These are phyloP conservation scores for Myopa tessellatipennis DNA, from an alignment of 2,888 invertebrate genomes.

Conservation along the genomic window DNA sequence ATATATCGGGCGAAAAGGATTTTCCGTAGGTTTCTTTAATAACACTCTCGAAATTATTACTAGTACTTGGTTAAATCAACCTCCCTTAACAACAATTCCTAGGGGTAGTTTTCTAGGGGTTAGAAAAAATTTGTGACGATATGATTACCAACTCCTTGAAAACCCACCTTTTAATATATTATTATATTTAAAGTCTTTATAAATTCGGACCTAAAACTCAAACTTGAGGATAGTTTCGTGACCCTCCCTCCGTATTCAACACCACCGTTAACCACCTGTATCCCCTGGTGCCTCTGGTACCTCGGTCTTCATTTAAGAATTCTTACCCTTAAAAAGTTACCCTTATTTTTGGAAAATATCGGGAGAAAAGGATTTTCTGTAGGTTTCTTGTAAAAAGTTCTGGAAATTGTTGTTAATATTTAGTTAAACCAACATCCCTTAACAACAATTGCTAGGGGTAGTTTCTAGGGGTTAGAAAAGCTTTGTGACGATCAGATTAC, in stretches of 20 bases:
- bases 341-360: slow-evolving; percentile 55
- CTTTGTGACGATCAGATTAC: too few species aligned
- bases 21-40: not conserved
- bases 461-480: not conserved
- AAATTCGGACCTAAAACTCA: too few species aligned
- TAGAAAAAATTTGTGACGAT: too few species aligned
- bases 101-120: not conserved
- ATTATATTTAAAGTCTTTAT: too few species aligned
- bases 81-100: not conserved
- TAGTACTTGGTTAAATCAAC: not conserved
- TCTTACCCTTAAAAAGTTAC: slow-evolving; percentile 54
- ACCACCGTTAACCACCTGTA: too few species aligned
- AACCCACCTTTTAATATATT: too few species aligned
- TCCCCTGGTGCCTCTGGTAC: not conserved
- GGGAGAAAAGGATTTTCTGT: slow-evolving; percentile 56
- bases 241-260: too few species aligned
- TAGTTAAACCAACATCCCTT: not conserved
- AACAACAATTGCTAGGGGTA: not conserved
- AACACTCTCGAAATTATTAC: not conserved
- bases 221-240: too few species aligned
- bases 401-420: slow-evolving; percentile 11
- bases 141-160: too few species aligned
- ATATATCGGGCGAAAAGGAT: not conserved
- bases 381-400: not conserved
- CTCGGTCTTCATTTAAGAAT: not conserved